A percentile compares a stretch with the other conserved stretches of the same genome.
Evolutionary conservation across 2,113 vertebrate genomes (phyloP).

Genomic region (Aspiorhynchus laticeps): DNA sequence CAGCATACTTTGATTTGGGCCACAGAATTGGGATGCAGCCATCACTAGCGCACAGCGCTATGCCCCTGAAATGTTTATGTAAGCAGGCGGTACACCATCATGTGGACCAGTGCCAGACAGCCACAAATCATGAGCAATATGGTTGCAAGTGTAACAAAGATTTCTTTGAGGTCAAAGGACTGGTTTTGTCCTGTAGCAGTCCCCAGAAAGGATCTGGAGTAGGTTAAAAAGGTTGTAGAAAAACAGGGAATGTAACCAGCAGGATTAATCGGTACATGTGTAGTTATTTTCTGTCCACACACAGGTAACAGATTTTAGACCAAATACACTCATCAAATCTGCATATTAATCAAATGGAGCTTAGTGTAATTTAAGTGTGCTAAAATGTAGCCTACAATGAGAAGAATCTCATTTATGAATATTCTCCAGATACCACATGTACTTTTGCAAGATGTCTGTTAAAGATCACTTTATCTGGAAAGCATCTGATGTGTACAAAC

Average conservation of each 20-base stretch:
- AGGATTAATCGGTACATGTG: slow-evolving; percentile 19
- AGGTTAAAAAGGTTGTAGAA: slow-evolving; percentile 5
- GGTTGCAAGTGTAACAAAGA: neutral
- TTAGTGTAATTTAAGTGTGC: neutral
- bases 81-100: slow-evolving; percentile 2
- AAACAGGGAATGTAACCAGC: neutral
- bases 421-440: neutral
- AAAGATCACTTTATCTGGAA: too few species aligned
- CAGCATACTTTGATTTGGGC: neutral
- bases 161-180: slow-evolving; percentile 34
- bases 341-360: neutral
- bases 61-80: slow-evolving; percentile 17
- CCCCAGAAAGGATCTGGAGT: neutral
- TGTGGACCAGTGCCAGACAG: slow-evolving; percentile 42
- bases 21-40: slow-evolving; percentile 13
- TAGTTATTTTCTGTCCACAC: neutral
- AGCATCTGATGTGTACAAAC: too few species aligned
- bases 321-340: neutral
- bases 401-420: neutral
- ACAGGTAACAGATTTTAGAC: neutral
- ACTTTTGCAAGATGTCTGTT: too few species aligned
- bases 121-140: slow-evolving; percentile 5
- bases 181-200: slow-evolving; percentile 12
- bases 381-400: neutral
- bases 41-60: neutral